Evolutionary conservation across 2,888 invertebrate genomes (phyloP), one percentile per base, ranked within the genome.

Genomic region (Drosophila maculinotata): DNA sequence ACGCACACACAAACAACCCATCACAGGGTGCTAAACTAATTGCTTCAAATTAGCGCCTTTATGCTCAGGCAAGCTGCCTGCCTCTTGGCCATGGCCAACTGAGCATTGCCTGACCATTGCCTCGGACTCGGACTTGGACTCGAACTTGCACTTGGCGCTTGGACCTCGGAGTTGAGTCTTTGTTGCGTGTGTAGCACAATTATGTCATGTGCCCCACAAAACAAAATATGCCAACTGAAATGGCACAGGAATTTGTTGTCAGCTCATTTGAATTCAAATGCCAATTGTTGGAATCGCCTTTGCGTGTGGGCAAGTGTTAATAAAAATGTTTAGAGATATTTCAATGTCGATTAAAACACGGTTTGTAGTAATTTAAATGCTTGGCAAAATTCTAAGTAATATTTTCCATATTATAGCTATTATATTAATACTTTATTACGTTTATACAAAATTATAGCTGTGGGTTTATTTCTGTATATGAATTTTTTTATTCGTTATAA

Each of bases 1-100:
- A 45, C 12, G 26, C 20, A 20, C 9, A 14, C 3, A 15, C 5
- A 28, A 33, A 25, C n/a, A 47, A 17, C 30, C 39, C 57, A 47
- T 56, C 48, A 23, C 42, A 33, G 52, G 51, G 72, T 63, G 58
- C 44, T 36, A 67, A 75, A 69, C 76, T 85, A 83, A 83, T 87
- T 83, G 87, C 74, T 72, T 52, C 83, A 85, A 87, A 87, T 83
- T 83, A 83, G 79, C 87, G 79, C 87, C 82, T 76, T 83, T 85
- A 82, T 81, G 79, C 71, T 66, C 69, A 62, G 39, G 10, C 48
- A 58, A 39, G 41, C 58, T 41, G 57, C 54, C 56, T 35, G 41
- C 28, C 48, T 45, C 28, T 49, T 54, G 71, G 54, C 51, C 51
- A 65, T 53, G 69, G 69, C 63, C 41, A 57, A 63, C 38, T 35